Conservation (phyloP, 2,113 vertebrate genomes). For the Pimephales promelas region DNA sequence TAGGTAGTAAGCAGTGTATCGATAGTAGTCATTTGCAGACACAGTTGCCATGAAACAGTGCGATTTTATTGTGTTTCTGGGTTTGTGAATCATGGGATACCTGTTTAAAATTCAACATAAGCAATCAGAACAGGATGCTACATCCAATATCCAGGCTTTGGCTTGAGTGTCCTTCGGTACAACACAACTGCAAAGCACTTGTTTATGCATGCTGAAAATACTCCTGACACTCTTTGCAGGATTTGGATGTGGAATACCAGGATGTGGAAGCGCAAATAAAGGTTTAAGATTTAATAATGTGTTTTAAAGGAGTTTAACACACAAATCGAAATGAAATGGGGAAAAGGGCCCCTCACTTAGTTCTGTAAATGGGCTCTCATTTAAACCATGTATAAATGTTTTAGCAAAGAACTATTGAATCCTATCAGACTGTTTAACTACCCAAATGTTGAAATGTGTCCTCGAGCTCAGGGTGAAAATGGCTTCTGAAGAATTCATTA, state of each 20-base stretch:
- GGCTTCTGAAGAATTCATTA: constrained; percentile 29
- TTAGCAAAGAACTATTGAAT: constrained; percentile 16
- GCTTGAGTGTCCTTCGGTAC: constrained; percentile 13
- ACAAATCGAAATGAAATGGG: background rate
- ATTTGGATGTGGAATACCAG: background rate
- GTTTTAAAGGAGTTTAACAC: background rate
- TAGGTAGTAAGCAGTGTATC: background rate
- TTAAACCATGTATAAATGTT: constrained; percentile 3
- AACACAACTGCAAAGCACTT: constrained; percentile 9
- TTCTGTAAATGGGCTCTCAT: background rate
- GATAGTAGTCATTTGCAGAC: constrained; percentile 12
- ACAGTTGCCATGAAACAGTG: background rate
- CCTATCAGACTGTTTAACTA: constrained; percentile 1
- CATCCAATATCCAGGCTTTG: constrained; percentile 43
- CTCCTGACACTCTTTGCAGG: constrained; percentile 2
- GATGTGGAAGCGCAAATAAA: background rate
- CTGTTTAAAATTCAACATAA: constrained; percentile 52
- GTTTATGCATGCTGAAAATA: constrained; percentile 2
- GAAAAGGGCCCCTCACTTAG: background rate
- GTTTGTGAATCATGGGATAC: constrained; percentile 23
- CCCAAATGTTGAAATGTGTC: constrained; percentile 14
- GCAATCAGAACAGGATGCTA: constrained; percentile 24
- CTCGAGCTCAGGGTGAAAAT: constrained; percentile 32
- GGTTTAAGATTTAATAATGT: background rate
- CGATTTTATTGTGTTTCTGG: constrained; percentile 15